Percentiles rank a stretch among this genome's conserved stretches.
These are phyloP conservation scores for Cryptophagus acutangulus DNA, from an alignment of 2,888 invertebrate genomes.

Conservation along the genomic window DNA sequence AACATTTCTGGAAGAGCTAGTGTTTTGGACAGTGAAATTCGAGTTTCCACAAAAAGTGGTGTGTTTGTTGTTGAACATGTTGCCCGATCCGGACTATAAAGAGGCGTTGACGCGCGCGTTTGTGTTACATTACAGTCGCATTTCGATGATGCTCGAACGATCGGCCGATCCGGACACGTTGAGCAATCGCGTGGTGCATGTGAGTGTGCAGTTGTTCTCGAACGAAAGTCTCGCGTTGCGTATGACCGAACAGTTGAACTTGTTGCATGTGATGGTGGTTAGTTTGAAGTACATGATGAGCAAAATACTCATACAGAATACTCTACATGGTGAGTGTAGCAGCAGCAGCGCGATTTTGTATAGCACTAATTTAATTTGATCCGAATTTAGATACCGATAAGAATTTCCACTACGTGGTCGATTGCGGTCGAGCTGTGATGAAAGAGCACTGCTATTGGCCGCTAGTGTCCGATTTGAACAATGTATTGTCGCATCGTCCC, in stretches of 20 bases:
- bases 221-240: slow-evolving; percentile 86
- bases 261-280: slow-evolving; percentile 90
- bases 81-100: slow-evolving; percentile 93
- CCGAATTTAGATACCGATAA: slow-evolving; percentile 58
- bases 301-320: slow-evolving; percentile 81
- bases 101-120: slow-evolving; percentile 91
- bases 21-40: slow-evolving; percentile 97
- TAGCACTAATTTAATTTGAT: neutral
- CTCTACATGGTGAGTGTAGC: slow-evolving; percentile 68
- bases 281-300: slow-evolving; percentile 91
- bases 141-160: slow-evolving; percentile 83
- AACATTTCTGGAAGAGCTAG: slow-evolving; percentile 88
- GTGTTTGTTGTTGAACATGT: slow-evolving; percentile 88
- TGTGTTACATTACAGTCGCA: slow-evolving; percentile 93
- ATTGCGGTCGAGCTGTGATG: slow-evolving; percentile 88
- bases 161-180: slow-evolving; percentile 84
- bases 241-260: slow-evolving; percentile 85
- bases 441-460: slow-evolving; percentile 99
- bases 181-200: slow-evolving; percentile 94
- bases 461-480: slow-evolving; percentile 92
- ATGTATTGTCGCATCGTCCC: slow-evolving; percentile 87
- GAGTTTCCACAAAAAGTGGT: slow-evolving; percentile 97
- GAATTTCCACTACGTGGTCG: slow-evolving; percentile 87
- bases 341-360: neutral
- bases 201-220: slow-evolving; percentile 93